Evolutionary conservation across 2,113 vertebrate genomes (phyloP).

Genomic region (Chaenocephalus aceratus): DNA sequence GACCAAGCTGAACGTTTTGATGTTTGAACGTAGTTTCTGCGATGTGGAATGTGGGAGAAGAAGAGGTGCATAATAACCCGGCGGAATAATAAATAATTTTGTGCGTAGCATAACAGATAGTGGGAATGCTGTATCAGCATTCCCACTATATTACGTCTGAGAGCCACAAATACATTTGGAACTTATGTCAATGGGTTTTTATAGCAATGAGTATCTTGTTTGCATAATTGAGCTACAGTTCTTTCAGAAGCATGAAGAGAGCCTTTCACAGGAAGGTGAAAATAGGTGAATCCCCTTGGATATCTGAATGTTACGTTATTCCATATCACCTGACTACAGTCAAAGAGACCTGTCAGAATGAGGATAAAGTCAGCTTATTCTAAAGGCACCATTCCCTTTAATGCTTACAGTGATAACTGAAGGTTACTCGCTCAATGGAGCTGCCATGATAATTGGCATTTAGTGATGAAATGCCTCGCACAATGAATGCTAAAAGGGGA

Average conservation of each 20-base stretch:
- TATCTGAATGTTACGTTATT: conserved; percentile 54
- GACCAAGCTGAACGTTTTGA: too few relatives aligned
- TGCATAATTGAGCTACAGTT: neutral
- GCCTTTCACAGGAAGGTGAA: neutral
- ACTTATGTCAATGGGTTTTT: neutral
- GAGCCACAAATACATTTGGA: neutral
- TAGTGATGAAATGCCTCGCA: conserved; percentile 79
- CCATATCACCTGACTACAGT: conserved; percentile 60
- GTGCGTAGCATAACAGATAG: too few relatives aligned
- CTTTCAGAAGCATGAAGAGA: neutral
- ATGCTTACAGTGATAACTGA: conserved; percentile 76
- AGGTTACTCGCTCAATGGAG: conserved; percentile 77
- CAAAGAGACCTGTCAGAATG: conserved; percentile 61
- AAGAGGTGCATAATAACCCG: too few relatives aligned
- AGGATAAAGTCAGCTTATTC: conserved; percentile 78
- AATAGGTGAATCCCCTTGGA: conserved; percentile 36
- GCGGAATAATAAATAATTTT: too few relatives aligned
- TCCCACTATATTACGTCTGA: neutral
- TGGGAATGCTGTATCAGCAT: too few relatives aligned
- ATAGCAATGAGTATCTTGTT: neutral
- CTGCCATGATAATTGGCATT: conserved; percentile 85
- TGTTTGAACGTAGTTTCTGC: too few relatives aligned
- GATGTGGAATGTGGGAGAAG: too few relatives aligned
- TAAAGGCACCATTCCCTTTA: conserved; percentile 72
- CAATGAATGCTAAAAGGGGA: conserved; percentile 78